Percentiles rank a stretch among this genome's conserved stretches.
Evolutionary conservation across 2,797 vertebrate genomes (phyloP).

Genomic region (Vireo griseus): DNA sequence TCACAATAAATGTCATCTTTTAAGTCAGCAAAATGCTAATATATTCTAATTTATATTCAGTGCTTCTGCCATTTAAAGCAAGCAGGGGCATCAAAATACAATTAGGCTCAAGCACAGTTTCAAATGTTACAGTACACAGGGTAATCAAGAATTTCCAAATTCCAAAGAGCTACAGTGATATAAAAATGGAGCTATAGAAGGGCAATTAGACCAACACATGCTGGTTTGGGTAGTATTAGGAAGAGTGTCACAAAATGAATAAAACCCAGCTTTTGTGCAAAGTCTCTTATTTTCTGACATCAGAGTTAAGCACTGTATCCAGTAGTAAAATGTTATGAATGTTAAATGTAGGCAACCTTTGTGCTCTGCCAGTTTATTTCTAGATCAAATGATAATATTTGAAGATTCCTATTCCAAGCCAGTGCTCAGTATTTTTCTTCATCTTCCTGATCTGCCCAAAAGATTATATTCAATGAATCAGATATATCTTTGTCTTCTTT

Average conservation of each 20-base stretch:
- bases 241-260: constrained; percentile 31
- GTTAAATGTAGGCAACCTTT: constrained; percentile 37
- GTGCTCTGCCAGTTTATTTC: constrained; percentile 33
- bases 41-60: background rate
- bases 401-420: constrained; percentile 4
- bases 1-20: background rate
- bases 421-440: background rate
- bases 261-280: constrained; percentile 20
- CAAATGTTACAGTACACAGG: background rate
- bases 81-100: background rate
- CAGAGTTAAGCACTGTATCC: constrained; percentile 10
- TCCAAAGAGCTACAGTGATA: background rate
- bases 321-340: constrained; percentile 13
- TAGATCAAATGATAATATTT: background rate
- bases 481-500: background rate
- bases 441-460: background rate
- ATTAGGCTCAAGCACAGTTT: background rate
- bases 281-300: constrained; percentile 27
- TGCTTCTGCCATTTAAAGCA: background rate
- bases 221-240: constrained; percentile 31
- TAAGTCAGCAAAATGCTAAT: background rate
- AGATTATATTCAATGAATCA: background rate
- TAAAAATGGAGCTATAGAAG: background rate
- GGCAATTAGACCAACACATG: constrained; percentile 22
- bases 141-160: constrained; percentile 21